Evolutionary conservation across 1,140 invertebrate species (phyloP), one percentile per base, ranked within the genome.

Genomic region (Panagrolaimus sp.): DNA sequence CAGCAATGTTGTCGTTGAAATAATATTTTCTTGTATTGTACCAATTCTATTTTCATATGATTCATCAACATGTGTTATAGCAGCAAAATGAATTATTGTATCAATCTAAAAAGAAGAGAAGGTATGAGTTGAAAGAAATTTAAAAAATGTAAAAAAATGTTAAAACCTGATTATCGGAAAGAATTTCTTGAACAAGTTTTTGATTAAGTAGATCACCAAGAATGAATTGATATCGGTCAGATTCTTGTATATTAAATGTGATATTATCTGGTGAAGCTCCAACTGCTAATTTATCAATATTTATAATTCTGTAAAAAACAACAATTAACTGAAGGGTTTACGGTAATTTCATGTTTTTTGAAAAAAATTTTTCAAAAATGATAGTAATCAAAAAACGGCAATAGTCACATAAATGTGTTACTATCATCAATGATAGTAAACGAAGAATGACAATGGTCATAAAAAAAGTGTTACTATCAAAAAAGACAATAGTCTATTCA

Each of bases 41-140:
- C 75, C 82, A 43, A 80, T 73, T 27, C 83, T 78, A 63, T 82
- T 74, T n/a, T 66, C 68, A 68, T 84, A 84, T 3, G 81, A 82
- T 47, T 83, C 80, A 62, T 82, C 81, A 9, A 82, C 81, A 65
- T 82, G 81, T 42, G 80, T 83, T 20, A 84, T 81, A 42, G 81
- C 81, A 7, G 81, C 81, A 61, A 82, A 84, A 63, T 82, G 80
- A 45, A 82, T 84, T 9, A 84, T 74, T 46, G 81, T 82, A 64
- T 82, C 79, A 20, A 82, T 62, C 76, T 72, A 74, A 76, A 76
- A 80, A 69, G n/a, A 27, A n/a, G n/a, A n/a, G n/a, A n/a, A n/a
- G n/a, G n/a, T 44, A n/a, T 14, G 13, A 65, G 1, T 9, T 5
- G 2, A 65, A 1, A 63, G n/a, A n/a, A n/a, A n/a, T n/a, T n/a